Conservation (phyloP, 2,797 vertebrate species). For the Mionectes olivaceus region DNA sequence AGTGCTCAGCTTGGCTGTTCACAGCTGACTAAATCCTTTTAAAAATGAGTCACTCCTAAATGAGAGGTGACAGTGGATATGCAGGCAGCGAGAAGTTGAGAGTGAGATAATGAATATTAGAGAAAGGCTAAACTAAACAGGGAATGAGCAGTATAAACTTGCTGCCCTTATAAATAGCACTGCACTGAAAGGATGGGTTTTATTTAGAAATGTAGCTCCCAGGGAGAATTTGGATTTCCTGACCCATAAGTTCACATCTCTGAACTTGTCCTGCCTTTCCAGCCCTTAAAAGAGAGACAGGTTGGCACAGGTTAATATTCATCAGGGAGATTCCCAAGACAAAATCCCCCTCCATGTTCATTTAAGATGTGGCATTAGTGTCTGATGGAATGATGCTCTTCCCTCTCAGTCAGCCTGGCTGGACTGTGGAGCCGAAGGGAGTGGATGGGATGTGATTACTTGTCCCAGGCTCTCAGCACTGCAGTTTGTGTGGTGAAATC, state of each 20-base stretch:
- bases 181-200: neutral
- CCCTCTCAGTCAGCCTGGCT: neutral
- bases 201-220: constrained; percentile 36
- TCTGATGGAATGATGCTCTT: neutral
- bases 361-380: neutral
- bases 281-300: neutral
- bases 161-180: constrained; percentile 26
- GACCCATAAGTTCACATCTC: neutral
- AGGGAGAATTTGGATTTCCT: constrained; percentile 4
- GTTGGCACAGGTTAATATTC: neutral
- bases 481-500: neutral
- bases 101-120: constrained; percentile 50
- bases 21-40: constrained; percentile 65
- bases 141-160: constrained; percentile 14
- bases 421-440: neutral
- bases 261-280: neutral
- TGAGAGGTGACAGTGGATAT: constrained; percentile 54
- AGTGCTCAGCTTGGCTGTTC: constrained; percentile 30
- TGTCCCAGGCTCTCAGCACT: neutral
- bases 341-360: neutral
- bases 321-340: neutral
- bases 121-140: constrained; percentile 33
- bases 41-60: constrained; percentile 53
- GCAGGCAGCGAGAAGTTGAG: constrained; percentile 30
- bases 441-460: neutral